phyloP scores from a whole-genome alignment of 2,888 invertebrate species.

The Brachylomia viminalis region DNA sequence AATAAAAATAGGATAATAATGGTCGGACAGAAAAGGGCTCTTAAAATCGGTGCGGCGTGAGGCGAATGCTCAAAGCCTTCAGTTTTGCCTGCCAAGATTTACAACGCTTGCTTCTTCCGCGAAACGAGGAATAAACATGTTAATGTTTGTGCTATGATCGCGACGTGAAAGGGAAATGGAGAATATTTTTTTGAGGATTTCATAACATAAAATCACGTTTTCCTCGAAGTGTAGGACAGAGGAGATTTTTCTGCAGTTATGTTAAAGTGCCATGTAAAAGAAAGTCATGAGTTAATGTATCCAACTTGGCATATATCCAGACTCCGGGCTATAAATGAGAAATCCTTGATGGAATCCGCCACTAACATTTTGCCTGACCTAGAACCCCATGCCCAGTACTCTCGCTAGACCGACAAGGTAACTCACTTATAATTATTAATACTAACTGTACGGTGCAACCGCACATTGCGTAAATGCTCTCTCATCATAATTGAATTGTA shows the following conservation, averaged over 20 bases:
- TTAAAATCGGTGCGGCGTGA: constrained; percentile 77
- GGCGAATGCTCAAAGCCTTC: constrained; percentile 76
- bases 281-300: neutral
- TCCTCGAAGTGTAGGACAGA: neutral
- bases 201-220: neutral
- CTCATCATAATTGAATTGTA: too few relatives aligned
- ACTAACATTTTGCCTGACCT: neutral
- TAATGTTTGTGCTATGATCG: constrained; percentile 57
- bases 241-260: neutral
- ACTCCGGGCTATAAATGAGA: neutral
- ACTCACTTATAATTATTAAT: neutral
- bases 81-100: constrained; percentile 61
- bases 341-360: too few relatives aligned
- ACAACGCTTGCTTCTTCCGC: constrained; percentile 37
- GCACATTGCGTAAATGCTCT: too few relatives aligned
- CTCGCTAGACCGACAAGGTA: neutral
- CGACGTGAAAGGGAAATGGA: neutral
- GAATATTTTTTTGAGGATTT: constrained; percentile 12
- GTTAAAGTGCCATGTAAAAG: neutral
- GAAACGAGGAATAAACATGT: constrained; percentile 57
- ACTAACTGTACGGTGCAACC: too few relatives aligned
- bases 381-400: too few relatives aligned
- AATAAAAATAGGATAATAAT: constrained; percentile 82
- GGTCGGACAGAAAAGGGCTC: constrained; percentile 75
- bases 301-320: neutral